These are phyloP conservation scores for Nephila pilipes DNA, from an alignment of 1,140 invertebrate genomes.

Conservation along the genomic window DNA sequence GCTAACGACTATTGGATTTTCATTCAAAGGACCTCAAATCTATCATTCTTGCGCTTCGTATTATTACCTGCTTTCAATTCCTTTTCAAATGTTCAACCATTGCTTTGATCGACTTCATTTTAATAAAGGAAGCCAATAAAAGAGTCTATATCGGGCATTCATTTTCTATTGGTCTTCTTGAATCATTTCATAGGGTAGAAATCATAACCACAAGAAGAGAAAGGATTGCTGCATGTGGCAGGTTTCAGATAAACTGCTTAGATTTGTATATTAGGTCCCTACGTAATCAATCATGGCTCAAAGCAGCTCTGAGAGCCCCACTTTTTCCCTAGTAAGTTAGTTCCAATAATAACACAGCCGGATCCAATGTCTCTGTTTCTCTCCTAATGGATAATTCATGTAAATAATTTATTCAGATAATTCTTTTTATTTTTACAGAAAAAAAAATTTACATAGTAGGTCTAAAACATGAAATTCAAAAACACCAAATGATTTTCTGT, in stretches of 20 bases:
- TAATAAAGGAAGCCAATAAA: constrained; percentile 26
- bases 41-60: not conserved
- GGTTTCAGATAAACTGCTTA: constrained; percentile 60
- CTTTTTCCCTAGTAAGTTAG: not conserved
- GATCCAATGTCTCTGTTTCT: not conserved
- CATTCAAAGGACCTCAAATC: not conserved
- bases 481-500: too few relatives aligned
- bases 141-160: constrained; percentile 36
- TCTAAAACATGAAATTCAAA: too few relatives aligned
- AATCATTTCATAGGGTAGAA: not conserved
- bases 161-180: not conserved
- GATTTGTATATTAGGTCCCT: constrained; percentile 65
- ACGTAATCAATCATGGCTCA: constrained; percentile 44
- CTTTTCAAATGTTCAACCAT: not conserved
- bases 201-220: not conserved
- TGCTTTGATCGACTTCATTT: constrained; percentile 3
- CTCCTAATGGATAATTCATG: not conserved
- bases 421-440: too few relatives aligned
- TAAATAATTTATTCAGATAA: not conserved
- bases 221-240: constrained; percentile 39
- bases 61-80: not conserved
- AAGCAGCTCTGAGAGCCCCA: not conserved
- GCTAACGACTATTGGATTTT: not conserved
- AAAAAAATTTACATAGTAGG: too few relatives aligned
- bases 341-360: not conserved